Conservation (phyloP, 2,113 vertebrate species). For the Macquaria ambigua region DNA sequence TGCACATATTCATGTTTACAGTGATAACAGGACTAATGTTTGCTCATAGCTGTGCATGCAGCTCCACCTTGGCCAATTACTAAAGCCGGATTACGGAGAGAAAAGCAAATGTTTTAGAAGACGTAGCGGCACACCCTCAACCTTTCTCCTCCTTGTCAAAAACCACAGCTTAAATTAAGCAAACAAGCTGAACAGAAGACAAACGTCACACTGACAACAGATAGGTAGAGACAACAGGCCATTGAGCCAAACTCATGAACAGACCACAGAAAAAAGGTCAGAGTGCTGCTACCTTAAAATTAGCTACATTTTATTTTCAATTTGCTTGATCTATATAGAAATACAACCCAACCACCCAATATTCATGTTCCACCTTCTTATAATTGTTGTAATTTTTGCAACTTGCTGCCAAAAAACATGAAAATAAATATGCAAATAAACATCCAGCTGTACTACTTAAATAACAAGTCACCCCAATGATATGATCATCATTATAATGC, state of each 20-base stretch:
- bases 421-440: background rate
- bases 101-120: conserved; percentile 66
- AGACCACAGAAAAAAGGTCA: background rate
- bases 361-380: background rate
- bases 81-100: conserved; percentile 59
- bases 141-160: conserved; percentile 33
- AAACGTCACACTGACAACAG: conserved; percentile 33
- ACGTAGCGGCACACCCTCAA: conserved; percentile 65
- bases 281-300: background rate
- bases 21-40: conserved; percentile 58
- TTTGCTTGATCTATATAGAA: background rate
- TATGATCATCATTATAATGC: background rate
- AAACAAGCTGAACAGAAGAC: conserved; percentile 57
- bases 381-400: background rate
- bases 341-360: background rate
- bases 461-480: background rate
- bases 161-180: conserved; percentile 36
- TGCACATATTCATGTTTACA: conserved; percentile 40
- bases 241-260: background rate
- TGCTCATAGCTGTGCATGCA: conserved; percentile 60
- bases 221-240: background rate
- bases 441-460: background rate
- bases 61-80: conserved; percentile 72
- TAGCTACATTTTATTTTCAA: background rate
- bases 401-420: background rate